Evolutionary conservation across 2,797 vertebrate genomes (phyloP), one percentile per base, ranked within the genome.

Genomic region (Sebastes alutus): DNA sequence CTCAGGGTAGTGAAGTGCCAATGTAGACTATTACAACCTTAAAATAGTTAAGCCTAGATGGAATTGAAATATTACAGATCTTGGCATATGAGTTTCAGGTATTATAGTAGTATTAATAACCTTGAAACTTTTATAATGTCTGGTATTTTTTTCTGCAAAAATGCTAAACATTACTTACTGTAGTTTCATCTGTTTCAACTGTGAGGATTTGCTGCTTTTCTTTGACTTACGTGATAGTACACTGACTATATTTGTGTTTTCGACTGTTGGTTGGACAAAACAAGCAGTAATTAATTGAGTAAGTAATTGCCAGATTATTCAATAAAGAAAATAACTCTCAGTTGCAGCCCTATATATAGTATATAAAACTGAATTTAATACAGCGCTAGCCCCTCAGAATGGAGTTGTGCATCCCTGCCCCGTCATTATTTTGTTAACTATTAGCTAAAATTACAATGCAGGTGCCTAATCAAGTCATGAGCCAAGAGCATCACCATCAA

Each of bases 391-490:
- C 5, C 12, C 8, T 12, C 58, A 38, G 1, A 25, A 25, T 86
- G 77, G 87, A 93, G 89, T 88, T 93, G 88, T 93, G 89, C 90
- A 86, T 83, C 88, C 73, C 73, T 85, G 77, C 66, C 55, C 62
- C 6, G 38, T 78, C 59, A 49, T 18, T 66, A 55, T 59, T 75
- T 83, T 75, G 6, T 74, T 56, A 29, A 22, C n/a, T 72, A 20
- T 55, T 16, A 25, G 35, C 52, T 77, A 52, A 78, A 63, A 69
- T 78, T 85, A 91, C 90, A 98, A 99, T 99, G 98, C 97, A 98
- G 97, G 97, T 98, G 96, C 96, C 96, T 98, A 95, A 93, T 95
- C 81, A 86, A 80, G 93, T 95, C 92, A 96, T 96, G 93, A 96
- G 87, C 89, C 91, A 92, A 87, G 84, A 94, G 89, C 94, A 91